phyloP scores from a whole-genome alignment of 2,113 vertebrate species.

The Saguinus midas region DNA sequence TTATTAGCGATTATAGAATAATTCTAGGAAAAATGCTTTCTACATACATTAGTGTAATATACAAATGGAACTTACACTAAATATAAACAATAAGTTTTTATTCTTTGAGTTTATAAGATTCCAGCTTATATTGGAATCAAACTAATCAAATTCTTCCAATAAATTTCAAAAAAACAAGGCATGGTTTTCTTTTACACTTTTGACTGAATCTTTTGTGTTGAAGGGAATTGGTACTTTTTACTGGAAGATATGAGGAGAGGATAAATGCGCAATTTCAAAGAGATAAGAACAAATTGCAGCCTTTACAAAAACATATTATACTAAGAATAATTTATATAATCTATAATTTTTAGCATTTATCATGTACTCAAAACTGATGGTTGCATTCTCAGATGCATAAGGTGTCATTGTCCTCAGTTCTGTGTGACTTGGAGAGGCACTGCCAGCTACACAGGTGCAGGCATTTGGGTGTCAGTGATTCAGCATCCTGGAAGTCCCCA shows the following conservation, averaged over 20 bases:
- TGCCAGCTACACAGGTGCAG: too few relatives aligned
- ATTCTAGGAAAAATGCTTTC: neutral
- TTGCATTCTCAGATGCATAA: neutral
- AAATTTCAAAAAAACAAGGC: neutral
- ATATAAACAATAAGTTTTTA: neutral
- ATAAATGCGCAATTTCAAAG: slow-evolving; percentile 4
- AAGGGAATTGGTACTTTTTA: neutral
- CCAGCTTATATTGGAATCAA: neutral
- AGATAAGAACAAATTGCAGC: neutral
- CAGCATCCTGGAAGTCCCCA: neutral
- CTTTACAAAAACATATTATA: neutral
- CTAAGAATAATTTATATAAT: neutral
- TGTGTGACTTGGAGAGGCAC: neutral
- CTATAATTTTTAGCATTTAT: neutral
- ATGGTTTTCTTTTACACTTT: neutral
- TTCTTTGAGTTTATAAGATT: neutral
- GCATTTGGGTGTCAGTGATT: neutral
- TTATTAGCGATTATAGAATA: slow-evolving; percentile 17
- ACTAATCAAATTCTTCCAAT: neutral
- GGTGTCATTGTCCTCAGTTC: neutral
- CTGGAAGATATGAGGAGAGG: neutral
- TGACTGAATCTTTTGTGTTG: neutral
- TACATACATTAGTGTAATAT: neutral
- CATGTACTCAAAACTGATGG: neutral
- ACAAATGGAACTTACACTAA: neutral